These are phyloP conservation scores for Dryoscopus gambensis DNA, from an alignment of 2,113 vertebrate genomes.

Conservation along the genomic window DNA sequence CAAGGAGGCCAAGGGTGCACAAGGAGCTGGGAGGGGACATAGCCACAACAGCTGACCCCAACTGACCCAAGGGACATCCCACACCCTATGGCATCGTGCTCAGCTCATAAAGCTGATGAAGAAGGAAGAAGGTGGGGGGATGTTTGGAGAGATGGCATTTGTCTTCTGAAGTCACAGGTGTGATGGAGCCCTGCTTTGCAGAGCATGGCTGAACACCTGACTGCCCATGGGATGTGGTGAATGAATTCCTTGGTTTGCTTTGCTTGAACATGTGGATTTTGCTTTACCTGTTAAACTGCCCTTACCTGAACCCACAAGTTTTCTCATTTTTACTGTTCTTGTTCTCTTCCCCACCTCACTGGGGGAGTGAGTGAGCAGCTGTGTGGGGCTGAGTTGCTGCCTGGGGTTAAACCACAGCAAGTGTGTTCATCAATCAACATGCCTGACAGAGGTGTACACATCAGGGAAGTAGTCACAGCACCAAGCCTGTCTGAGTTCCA, in stretches of 20 bases:
- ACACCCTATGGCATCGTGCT: neutral
- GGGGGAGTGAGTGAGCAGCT: rapidly evolving
- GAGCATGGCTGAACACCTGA: neutral
- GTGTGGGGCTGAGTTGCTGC: neutral
- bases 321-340: neutral
- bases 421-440: neutral
- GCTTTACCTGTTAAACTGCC: neutral
- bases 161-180: neutral
- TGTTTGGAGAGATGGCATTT: neutral
- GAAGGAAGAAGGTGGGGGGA: neutral
- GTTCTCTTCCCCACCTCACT: neutral
- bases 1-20: neutral
- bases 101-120: neutral
- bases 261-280: neutral
- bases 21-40: neutral
- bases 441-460: neutral
- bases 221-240: neutral
- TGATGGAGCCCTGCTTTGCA: neutral
- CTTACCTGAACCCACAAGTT: neutral
- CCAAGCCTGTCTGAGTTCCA: neutral
- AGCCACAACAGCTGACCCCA: neutral
- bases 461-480: neutral
- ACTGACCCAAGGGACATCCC: neutral
- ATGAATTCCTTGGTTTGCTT: neutral
- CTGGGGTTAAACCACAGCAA: neutral